Evolutionary conservation across 2,113 vertebrate species (phyloP).

Genomic region (Thunnus maccoyii): DNA sequence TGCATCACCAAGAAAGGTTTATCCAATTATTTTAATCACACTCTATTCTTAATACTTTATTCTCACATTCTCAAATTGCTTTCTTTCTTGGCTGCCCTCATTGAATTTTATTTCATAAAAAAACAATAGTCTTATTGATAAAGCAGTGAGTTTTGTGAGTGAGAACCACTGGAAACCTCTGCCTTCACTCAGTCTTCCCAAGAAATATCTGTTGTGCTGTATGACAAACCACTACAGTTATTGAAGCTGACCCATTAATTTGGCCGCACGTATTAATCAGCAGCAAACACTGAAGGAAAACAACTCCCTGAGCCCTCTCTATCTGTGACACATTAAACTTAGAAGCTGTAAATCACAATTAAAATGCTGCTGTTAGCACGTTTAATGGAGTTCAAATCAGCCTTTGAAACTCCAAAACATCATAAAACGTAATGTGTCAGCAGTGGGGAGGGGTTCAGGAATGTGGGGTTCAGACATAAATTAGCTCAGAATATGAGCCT

Average conservation of each 20-base stretch:
- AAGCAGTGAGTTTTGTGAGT: not conserved
- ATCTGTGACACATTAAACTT: conserved; percentile 29
- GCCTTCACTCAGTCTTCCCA: not conserved
- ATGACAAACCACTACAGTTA: conserved; percentile 5
- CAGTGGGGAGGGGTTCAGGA: conserved; percentile 57
- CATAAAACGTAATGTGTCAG: conserved; percentile 34
- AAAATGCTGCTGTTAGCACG: conserved; percentile 24
- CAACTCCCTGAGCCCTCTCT: not conserved
- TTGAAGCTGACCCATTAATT: conserved; percentile 6
- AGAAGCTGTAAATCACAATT: conserved; percentile 61
- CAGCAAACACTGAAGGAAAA: conserved; percentile 35
- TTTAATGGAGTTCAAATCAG: conserved; percentile 44
- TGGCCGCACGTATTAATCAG: not conserved
- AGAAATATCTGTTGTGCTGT: not conserved
- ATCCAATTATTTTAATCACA: not conserved
- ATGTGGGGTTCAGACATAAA: conserved; percentile 77
- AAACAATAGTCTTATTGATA: not conserved
- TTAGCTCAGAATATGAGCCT: conserved; percentile 71
- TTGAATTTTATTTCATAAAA: not conserved
- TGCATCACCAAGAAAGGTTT: conserved; percentile 3
- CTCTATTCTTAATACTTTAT: not conserved
- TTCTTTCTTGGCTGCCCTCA: not conserved
- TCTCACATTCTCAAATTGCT: not conserved
- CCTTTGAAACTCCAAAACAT: conserved; percentile 48
- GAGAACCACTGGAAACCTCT: not conserved